Percentiles rank a stretch among this genome's conserved stretches.
These are phyloP conservation scores for Carollia perspicillata DNA, from an alignment of 2,113 vertebrate genomes.

Conservation along the genomic window DNA sequence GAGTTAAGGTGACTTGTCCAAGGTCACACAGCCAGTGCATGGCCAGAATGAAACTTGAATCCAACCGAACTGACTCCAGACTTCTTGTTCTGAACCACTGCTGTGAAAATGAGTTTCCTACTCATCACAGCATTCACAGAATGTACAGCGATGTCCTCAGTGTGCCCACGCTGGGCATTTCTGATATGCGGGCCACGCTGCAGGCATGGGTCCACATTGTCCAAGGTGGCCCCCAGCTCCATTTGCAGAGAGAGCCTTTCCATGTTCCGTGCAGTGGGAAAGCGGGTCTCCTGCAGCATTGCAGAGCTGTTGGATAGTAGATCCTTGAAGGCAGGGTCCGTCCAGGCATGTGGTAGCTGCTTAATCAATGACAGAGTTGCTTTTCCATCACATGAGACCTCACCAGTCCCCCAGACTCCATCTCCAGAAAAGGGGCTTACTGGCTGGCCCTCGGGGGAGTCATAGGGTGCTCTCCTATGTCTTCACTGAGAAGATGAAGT, in stretches of 20 bases:
- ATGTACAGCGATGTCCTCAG: rapidly evolving
- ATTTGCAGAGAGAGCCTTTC: background rate
- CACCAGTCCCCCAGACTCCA: background rate
- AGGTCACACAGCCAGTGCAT: background rate
- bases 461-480: background rate
- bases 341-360: background rate
- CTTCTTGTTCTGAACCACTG: background rate
- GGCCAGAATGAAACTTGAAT: background rate
- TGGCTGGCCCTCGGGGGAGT: background rate
- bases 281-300: background rate
- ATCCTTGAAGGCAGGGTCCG: background rate
- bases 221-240: background rate
- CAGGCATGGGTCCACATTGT: background rate
- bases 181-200: background rate
- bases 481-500: background rate
- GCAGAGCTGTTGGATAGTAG: background rate
- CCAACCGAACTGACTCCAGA: background rate
- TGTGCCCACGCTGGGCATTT: background rate
- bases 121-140: background rate
- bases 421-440: background rate
- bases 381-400: background rate
- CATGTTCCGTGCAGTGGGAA: background rate
- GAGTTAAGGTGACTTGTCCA: background rate
- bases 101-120: background rate
- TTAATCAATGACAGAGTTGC: background rate